These are phyloP conservation scores for Drosophila nigricruria DNA, from an alignment of 2,888 invertebrate species.

Conservation along the genomic window DNA sequence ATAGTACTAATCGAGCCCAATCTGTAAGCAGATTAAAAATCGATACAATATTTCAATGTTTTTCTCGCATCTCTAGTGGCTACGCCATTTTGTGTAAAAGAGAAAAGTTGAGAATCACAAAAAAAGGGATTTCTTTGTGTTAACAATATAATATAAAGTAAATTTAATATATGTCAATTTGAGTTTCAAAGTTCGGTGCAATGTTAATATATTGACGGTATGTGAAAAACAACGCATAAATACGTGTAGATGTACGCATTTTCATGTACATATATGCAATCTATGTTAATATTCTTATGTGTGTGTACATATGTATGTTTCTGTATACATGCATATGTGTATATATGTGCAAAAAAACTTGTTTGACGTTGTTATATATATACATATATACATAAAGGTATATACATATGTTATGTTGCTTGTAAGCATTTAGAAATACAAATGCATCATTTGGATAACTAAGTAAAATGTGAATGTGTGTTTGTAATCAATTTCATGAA, in stretches of 20 bases:
- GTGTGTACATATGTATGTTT: slow-evolving; percentile 10
- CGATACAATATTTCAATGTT: slow-evolving; percentile 5
- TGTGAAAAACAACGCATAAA: background rate
- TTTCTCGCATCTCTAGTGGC: slow-evolving; percentile 35
- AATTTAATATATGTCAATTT: background rate
- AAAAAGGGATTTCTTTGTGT: slow-evolving; percentile 19
- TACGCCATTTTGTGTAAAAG: slow-evolving; percentile 69
- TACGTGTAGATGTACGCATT: background rate
- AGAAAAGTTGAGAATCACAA: slow-evolving; percentile 57
- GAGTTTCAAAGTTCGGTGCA: slow-evolving; percentile 2
- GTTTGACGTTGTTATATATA: slow-evolving; percentile 41
- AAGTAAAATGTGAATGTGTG: background rate
- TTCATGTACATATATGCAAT: slow-evolving; percentile 18
- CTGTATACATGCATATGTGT: slow-evolving; percentile 25
- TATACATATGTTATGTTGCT: slow-evolving; percentile 7
- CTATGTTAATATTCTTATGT: slow-evolving; percentile 22
- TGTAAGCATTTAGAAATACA: slow-evolving; percentile 16
- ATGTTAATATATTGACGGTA: slow-evolving; percentile 16
- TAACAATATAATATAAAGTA: slow-evolving; percentile 6
- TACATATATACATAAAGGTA: slow-evolving; percentile 5
- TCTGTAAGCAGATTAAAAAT: background rate
- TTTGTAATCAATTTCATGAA: slow-evolving; percentile 4
- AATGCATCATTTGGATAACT: slow-evolving; percentile 7
- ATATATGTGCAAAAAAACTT: slow-evolving; percentile 47
- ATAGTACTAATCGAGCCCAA: background rate